These are phyloP conservation scores for Eucidaris tribuloides DNA, from an alignment of 35 echinoderm and acorn worm species.

Conservation along the genomic window DNA sequence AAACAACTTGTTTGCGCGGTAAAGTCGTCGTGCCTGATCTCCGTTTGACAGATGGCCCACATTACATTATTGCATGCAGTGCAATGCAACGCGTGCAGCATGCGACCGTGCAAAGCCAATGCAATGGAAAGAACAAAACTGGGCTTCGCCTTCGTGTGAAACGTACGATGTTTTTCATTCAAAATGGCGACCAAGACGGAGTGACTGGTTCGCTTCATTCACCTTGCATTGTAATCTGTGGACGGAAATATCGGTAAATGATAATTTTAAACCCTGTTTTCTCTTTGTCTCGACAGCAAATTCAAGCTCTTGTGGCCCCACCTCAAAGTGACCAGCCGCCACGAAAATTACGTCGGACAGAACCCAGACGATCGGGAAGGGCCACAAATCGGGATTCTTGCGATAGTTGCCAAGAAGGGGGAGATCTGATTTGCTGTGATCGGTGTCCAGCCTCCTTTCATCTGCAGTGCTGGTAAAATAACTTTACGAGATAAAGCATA, in stretches of 20 bases:
- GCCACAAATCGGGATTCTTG: slow-evolving; percentile 87
- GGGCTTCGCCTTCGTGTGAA: background rate
- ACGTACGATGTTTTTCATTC: slow-evolving; percentile 18
- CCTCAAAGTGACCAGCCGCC: slow-evolving; percentile 90
- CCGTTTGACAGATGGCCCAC: background rate
- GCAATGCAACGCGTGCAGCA: slow-evolving; percentile 25
- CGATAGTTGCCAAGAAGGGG: slow-evolving; percentile 94
- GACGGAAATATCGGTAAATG: background rate
- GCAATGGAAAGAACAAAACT: background rate
- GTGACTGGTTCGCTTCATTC: background rate
- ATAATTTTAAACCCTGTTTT: background rate
- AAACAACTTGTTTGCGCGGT: slow-evolving; percentile 2
- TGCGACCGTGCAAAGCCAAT: no score
- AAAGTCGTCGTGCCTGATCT: background rate
- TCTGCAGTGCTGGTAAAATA: slow-evolving; percentile 96
- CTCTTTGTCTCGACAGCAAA: slow-evolving; percentile 73
- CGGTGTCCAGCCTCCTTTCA: slow-evolving; percentile 96
- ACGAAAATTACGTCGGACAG: slow-evolving; percentile 65
- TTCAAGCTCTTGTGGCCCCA: slow-evolving; percentile 89
- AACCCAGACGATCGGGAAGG: slow-evolving; percentile 71
- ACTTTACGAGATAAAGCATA: no score
- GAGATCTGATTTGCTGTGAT: slow-evolving; percentile 97
- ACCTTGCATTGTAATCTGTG: background rate
- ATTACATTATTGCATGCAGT: background rate
- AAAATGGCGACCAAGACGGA: background rate